phyloP scores from a whole-genome alignment of 2,888 invertebrate genomes.

The Euproctis similis region DNA sequence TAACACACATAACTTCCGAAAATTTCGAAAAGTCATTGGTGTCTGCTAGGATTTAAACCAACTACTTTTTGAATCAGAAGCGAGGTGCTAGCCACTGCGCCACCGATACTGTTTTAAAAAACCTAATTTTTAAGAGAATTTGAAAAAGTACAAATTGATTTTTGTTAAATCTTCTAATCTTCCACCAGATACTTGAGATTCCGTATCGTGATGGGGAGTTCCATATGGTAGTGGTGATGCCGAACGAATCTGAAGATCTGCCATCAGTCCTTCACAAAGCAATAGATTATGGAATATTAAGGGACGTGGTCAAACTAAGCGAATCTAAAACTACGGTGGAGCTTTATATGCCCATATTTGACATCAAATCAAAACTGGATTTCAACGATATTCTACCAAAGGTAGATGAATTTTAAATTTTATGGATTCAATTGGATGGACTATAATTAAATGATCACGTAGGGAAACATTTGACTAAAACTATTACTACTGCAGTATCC shows the following conservation, averaged over 20 bases:
- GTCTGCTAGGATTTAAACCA: too few relatives aligned
- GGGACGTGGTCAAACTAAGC: constrained; percentile 29
- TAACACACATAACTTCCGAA: too few relatives aligned
- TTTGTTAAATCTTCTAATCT: not conserved
- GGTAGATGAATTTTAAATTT: too few relatives aligned
- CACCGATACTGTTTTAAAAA: too few relatives aligned
- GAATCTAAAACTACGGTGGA: constrained; percentile 25
- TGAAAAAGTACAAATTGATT: too few relatives aligned
- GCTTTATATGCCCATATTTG: constrained; percentile 26
- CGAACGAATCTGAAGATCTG: constrained; percentile 38
- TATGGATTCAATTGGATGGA: too few relatives aligned
- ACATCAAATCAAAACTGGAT: not conserved
- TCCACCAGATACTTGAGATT: constrained; percentile 37
- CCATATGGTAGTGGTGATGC: constrained; percentile 46
- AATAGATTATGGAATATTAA: constrained; percentile 29
- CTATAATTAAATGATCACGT: too few relatives aligned
- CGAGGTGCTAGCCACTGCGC: too few relatives aligned
- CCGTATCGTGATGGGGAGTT: constrained; percentile 41
- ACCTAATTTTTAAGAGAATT: not conserved
- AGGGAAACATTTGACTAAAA: too few relatives aligned
- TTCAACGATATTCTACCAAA: constrained; percentile 33
- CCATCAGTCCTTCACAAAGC: constrained; percentile 34
- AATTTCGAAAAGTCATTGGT: too few relatives aligned
- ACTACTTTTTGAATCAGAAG: too few relatives aligned
- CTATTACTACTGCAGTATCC: too few relatives aligned